phyloP scores from a whole-genome alignment of 1,140 invertebrate species.

The Probaryconus sp. region DNA sequence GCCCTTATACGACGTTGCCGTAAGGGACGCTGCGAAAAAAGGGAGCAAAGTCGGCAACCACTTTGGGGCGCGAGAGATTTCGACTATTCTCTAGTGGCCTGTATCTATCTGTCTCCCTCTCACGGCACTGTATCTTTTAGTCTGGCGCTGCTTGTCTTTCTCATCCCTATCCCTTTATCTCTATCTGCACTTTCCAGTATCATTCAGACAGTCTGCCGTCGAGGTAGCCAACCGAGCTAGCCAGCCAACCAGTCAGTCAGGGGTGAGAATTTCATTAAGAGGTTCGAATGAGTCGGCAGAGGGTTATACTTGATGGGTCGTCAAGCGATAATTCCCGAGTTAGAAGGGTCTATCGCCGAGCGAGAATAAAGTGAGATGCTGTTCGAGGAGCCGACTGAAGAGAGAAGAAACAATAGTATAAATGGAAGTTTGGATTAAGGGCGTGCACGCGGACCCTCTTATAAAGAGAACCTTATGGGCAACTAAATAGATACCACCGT shows the following conservation, averaged over 20 bases:
- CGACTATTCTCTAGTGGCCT: constrained; percentile 71
- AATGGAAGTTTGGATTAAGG: constrained; percentile 69
- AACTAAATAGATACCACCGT: constrained; percentile 78
- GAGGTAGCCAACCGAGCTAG: constrained; percentile 64
- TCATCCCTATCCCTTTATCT: constrained; percentile 47
- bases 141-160: constrained; percentile 40
- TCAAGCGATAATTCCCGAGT: constrained; percentile 79
- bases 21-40: constrained; percentile 78
- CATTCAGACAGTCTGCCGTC: constrained; percentile 69
- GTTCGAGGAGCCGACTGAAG: constrained; percentile 42
- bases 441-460: constrained; percentile 68
- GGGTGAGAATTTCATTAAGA: constrained; percentile 81
- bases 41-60: constrained; percentile 76
- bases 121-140: constrained; percentile 30
- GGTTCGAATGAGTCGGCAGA: constrained; percentile 78
- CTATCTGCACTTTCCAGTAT: constrained; percentile 58
- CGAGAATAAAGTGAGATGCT: constrained; percentile 54
- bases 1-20: constrained; percentile 70
- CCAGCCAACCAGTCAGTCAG: constrained; percentile 75
- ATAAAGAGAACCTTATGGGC: constrained; percentile 78
- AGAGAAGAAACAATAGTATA: constrained; percentile 63
- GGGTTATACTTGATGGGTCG: constrained; percentile 79
- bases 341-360: constrained; percentile 66
- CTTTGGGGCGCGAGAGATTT: constrained; percentile 78
- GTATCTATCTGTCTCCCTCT: constrained; percentile 54